phyloP scores from a whole-genome alignment of 2,888 invertebrate genomes.

The Patella ulyssiponensis region DNA sequence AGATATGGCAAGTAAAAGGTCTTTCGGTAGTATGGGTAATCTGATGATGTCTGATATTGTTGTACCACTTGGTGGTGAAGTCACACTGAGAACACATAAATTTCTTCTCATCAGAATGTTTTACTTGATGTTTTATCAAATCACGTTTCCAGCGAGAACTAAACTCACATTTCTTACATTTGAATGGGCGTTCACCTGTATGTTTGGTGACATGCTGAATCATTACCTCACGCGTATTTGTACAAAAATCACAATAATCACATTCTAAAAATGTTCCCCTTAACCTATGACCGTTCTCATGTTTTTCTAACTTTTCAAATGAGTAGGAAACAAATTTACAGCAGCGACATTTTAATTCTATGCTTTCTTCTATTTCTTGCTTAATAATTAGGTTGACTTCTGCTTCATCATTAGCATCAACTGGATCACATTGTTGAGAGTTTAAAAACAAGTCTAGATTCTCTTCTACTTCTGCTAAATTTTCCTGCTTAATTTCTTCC shows the following conservation, averaged over 20 bases:
- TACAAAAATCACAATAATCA: slow-evolving; percentile 46
- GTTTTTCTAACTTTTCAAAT: slow-evolving; percentile 12
- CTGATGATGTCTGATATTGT: slow-evolving; percentile 46
- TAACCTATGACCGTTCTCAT: slow-evolving; percentile 25
- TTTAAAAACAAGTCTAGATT: neutral
- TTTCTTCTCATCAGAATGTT: slow-evolving; percentile 47
- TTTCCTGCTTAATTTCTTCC: neutral
- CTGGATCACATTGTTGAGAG: neutral
- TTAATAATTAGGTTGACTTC: slow-evolving; percentile 1
- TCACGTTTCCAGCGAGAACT: slow-evolving; percentile 43
- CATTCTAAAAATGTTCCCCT: slow-evolving; percentile 38
- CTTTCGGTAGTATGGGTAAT: slow-evolving; percentile 44
- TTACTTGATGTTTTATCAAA: slow-evolving; percentile 40
- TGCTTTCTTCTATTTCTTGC: neutral
- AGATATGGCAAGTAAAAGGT: slow-evolving; percentile 45
- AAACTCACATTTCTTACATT: slow-evolving; percentile 48
- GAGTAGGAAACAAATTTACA: slow-evolving; percentile 21
- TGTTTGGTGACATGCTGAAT: slow-evolving; percentile 52
- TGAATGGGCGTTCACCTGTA: slow-evolving; percentile 49
- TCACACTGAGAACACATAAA: slow-evolving; percentile 49
- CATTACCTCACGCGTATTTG: slow-evolving; percentile 33
- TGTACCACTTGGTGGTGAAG: slow-evolving; percentile 51
- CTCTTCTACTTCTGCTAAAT: neutral
- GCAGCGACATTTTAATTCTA: slow-evolving; percentile 20
- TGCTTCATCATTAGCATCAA: neutral